phyloP scores from a whole-genome alignment of 2,797 vertebrate genomes.

The Synanceia verrucosa region DNA sequence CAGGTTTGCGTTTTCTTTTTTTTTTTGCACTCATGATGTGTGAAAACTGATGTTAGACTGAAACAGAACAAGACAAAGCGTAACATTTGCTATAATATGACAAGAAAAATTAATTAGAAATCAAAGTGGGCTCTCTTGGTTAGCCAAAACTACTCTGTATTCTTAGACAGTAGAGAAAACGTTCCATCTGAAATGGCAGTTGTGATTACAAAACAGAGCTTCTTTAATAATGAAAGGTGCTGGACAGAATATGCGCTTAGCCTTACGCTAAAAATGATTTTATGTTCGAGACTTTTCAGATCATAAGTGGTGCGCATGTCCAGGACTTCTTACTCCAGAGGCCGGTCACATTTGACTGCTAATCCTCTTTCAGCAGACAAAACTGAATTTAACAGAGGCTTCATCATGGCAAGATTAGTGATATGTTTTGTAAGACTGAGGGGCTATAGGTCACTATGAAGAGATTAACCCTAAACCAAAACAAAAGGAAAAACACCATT shows the following conservation, averaged over 20 bases:
- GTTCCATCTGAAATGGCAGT: conserved; percentile 15
- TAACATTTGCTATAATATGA: conserved; percentile 34
- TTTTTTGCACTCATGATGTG: conserved; percentile 7
- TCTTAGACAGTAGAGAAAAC: neutral
- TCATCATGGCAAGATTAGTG: conserved; percentile 6
- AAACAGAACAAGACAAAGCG: conserved; percentile 32
- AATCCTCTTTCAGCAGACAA: conserved; percentile 1
- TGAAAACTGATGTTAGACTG: conserved; percentile 30
- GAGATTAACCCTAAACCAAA: conserved; percentile 8
- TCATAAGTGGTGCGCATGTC: neutral
- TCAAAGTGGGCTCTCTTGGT: neutral
- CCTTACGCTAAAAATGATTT: neutral
- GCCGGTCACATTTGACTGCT: conserved; percentile 5
- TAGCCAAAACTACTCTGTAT: conserved; percentile 11
- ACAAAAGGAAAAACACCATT: conserved; percentile 42
- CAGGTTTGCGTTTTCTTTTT: neutral
- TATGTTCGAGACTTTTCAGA: conserved; percentile 3
- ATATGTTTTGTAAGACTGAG: conserved; percentile 41
- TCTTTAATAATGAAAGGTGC: conserved; percentile 21
- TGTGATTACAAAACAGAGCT: conserved; percentile 1
- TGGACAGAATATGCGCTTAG: conserved; percentile 2
- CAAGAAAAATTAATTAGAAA: neutral
- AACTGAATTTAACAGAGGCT: neutral
- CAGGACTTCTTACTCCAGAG: neutral
- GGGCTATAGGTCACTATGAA: conserved; percentile 15